Conservation (phyloP, 2,797 vertebrate genomes). For the Ctenochaetus hawaiiensis region DNA sequence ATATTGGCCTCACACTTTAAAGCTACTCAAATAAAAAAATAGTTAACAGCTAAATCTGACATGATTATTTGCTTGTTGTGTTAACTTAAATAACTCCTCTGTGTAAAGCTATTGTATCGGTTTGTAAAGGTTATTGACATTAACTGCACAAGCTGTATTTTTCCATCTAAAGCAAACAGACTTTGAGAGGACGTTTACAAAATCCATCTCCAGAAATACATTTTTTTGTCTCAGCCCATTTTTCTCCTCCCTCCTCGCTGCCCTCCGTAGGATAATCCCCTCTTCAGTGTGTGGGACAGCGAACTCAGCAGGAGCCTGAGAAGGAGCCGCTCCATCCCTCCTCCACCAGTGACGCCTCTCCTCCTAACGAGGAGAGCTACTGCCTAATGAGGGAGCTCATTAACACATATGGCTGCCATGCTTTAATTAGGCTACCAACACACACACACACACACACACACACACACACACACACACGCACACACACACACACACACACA, state of each 20-base stretch:
- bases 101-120: not conserved
- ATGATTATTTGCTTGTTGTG: not conserved
- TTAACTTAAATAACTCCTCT: not conserved
- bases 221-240: constrained; percentile 18
- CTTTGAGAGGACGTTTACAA: constrained; percentile 8
- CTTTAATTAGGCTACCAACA: constrained; percentile 90
- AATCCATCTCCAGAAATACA: constrained; percentile 50
- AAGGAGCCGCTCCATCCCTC: constrained; percentile 78
- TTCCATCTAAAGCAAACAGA: not conserved
- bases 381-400: constrained; percentile 92
- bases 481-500: too few relatives aligned
- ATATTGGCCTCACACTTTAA: not conserved
- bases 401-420: constrained; percentile 91
- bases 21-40: not conserved
- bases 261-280: constrained; percentile 79
- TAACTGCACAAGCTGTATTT: not conserved
- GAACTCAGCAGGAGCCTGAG: constrained; percentile 86
- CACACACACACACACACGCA: too few relatives aligned
- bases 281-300: constrained; percentile 84
- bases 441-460: constrained; percentile 33
- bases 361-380: constrained; percentile 89
- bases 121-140: not conserved
- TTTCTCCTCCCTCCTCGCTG: constrained; percentile 32
- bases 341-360: constrained; percentile 68
- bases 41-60: not conserved